Evolutionary conservation across 2,113 vertebrate genomes (phyloP).

Genomic region (Nannospalax galili): DNA sequence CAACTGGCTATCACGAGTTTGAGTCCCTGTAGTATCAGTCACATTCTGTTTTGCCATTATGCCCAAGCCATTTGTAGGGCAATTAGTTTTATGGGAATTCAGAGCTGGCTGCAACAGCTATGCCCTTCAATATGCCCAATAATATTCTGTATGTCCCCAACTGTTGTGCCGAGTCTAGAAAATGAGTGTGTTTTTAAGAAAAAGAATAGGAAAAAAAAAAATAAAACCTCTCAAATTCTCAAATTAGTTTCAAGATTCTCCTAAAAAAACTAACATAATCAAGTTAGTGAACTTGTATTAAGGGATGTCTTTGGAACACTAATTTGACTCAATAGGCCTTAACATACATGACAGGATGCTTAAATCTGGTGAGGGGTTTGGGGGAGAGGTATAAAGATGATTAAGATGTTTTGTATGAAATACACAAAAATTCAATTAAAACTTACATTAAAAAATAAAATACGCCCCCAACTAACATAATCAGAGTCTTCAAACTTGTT

Average conservation of each 20-base stretch:
- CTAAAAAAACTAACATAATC: neutral
- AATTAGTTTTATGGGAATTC: conserved; percentile 91
- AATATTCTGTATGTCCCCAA: conserved; percentile 85
- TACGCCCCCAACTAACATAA: conserved; percentile 85
- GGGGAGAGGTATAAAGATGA: too few species aligned
- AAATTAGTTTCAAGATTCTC: neutral
- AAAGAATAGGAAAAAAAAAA: conserved; percentile 89
- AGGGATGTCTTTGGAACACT: too few species aligned
- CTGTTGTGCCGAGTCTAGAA: conserved; percentile 88
- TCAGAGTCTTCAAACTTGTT: conserved; percentile 92
- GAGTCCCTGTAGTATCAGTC: conserved; percentile 90
- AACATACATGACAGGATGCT: too few species aligned
- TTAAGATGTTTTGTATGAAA: too few species aligned
- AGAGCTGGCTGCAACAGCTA: conserved; percentile 90
- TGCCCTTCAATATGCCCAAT: conserved; percentile 89
- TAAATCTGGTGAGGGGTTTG: too few species aligned
- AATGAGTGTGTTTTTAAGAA: conserved; percentile 91
- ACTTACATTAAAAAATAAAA: neutral
- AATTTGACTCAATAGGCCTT: too few species aligned
- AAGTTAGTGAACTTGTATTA: too few species aligned
- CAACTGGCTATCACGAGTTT: conserved; percentile 91
- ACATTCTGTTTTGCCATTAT: conserved; percentile 91
- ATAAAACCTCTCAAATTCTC: neutral
- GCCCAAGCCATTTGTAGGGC: conserved; percentile 92
- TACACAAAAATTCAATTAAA: too few species aligned